Conservation (phyloP, 2,888 invertebrate species). For the Hydrotaea diabolus region DNA sequence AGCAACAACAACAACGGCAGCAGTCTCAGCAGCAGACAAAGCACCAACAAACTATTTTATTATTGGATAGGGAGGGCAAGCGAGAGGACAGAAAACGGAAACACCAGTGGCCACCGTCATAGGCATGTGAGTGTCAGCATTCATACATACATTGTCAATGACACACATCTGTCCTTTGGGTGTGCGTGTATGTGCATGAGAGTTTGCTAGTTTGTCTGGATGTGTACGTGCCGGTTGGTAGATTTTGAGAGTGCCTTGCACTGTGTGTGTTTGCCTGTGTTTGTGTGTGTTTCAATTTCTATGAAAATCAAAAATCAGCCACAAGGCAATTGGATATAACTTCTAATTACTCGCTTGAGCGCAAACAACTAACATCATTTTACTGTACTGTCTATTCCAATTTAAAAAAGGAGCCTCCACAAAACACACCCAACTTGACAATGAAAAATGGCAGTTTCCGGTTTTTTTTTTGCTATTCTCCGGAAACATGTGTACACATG, state of each 20-base stretch:
- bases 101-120: neutral
- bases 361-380: slow-evolving; percentile 66
- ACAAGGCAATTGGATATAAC: slow-evolving; percentile 80
- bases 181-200: neutral
- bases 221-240: slow-evolving; percentile 21
- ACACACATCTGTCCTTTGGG: neutral
- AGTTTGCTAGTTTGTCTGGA: neutral
- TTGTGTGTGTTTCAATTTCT: slow-evolving; percentile 61
- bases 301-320: slow-evolving; percentile 72
- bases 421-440: neutral
- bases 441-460: slow-evolving; percentile 9
- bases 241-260: slow-evolving; percentile 1
- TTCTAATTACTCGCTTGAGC: slow-evolving; percentile 80
- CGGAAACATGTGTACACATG: neutral
- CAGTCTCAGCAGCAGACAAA: neutral
- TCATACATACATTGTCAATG: slow-evolving; percentile 21
- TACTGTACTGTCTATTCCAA: neutral
- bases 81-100: neutral
- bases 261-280: neutral
- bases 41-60: neutral
- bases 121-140: neutral
- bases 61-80: neutral
- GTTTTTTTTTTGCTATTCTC: neutral
- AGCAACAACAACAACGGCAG: slow-evolving; percentile 58
- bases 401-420: slow-evolving; percentile 41